A percentile compares a stretch with the other conserved stretches of the same genome.
These are phyloP conservation scores for Typhlomys cinereus DNA, from an alignment of 2,113 vertebrate genomes.

Conservation along the genomic window DNA sequence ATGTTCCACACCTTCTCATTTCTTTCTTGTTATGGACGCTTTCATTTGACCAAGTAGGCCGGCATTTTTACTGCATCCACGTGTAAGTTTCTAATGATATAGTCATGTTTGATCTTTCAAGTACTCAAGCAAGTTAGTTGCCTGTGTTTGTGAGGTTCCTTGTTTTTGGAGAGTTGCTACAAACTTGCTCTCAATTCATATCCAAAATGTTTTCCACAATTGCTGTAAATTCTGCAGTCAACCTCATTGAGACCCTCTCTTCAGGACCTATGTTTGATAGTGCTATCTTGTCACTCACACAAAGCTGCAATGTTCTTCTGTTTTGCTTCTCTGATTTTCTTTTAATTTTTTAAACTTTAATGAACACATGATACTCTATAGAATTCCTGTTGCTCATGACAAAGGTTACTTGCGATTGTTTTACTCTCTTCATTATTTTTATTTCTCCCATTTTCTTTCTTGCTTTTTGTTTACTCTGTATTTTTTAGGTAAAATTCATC, in stretches of 20 bases:
- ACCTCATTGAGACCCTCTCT: not conserved
- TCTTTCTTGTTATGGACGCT: not conserved
- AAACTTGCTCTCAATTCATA: not conserved
- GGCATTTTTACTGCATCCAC: constrained; percentile 34
- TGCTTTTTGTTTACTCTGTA: no score
- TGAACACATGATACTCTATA: not conserved
- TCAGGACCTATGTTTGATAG: constrained; percentile 1
- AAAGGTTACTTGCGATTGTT: not conserved
- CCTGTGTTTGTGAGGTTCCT: not conserved
- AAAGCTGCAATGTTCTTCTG: not conserved
- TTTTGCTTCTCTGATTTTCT: constrained; percentile 12
- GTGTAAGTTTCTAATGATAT: constrained; percentile 17
- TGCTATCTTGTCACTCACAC: constrained; percentile 31
- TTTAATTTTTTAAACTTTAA: constrained; percentile 37
- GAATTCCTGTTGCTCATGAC: not conserved
- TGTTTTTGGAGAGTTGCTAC: not conserved
- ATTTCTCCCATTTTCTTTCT: not conserved
- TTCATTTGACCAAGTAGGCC: not conserved
- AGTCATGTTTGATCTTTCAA: constrained; percentile 22
- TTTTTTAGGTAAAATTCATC: not conserved
- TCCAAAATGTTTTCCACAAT: constrained; percentile 34
- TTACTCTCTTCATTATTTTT: not conserved
- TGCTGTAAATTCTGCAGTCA: constrained; percentile 38
- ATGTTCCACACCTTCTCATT: constrained; percentile 1
- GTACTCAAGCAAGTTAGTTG: not conserved